These are phyloP conservation scores for Apamea anceps DNA, from an alignment of 2,888 invertebrate genomes.

Conservation along the genomic window DNA sequence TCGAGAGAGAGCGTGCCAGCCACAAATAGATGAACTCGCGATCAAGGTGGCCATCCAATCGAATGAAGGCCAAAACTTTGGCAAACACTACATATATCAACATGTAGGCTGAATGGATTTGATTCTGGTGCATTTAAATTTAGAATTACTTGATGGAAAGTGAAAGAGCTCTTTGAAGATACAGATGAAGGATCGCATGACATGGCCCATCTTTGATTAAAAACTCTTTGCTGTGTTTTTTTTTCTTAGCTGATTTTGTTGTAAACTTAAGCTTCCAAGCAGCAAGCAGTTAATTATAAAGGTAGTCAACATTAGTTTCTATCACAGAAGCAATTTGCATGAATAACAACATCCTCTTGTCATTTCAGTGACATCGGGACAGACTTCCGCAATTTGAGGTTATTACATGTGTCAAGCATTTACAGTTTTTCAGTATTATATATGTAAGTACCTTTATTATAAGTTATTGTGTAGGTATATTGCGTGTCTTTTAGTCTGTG, in stretches of 20 bases:
- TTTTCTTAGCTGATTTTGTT: not conserved
- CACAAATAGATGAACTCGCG: slow-evolving; percentile 72
- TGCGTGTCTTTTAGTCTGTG: too few relatives aligned
- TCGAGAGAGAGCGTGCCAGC: slow-evolving; percentile 70
- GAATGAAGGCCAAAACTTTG: slow-evolving; percentile 72
- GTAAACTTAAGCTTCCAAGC: not conserved
- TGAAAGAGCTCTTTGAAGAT: slow-evolving; percentile 50
- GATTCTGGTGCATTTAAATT: slow-evolving; percentile 51
- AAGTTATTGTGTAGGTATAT: not conserved
- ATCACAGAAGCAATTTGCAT: slow-evolving; percentile 5
- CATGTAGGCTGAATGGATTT: slow-evolving; percentile 55
- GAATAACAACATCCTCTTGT: not conserved
- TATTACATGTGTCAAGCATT: slow-evolving; percentile 16
- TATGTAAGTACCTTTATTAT: not conserved
- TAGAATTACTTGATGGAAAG: slow-evolving; percentile 35
- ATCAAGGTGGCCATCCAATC: slow-evolving; percentile 73
- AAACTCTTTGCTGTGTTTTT: slow-evolving; percentile 13
- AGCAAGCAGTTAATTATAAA: not conserved
- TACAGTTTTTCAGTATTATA: slow-evolving; percentile 23
- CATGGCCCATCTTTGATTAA: slow-evolving; percentile 9
- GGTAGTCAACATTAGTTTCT: not conserved
- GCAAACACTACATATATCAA: slow-evolving; percentile 66
- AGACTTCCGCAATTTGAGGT: slow-evolving; percentile 7
- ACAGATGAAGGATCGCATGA: slow-evolving; percentile 23
- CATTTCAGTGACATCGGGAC: slow-evolving; percentile 16